Evolutionary conservation across 1,140 invertebrate genomes (phyloP).

Genomic region (Caenorhabditis elegans): DNA sequence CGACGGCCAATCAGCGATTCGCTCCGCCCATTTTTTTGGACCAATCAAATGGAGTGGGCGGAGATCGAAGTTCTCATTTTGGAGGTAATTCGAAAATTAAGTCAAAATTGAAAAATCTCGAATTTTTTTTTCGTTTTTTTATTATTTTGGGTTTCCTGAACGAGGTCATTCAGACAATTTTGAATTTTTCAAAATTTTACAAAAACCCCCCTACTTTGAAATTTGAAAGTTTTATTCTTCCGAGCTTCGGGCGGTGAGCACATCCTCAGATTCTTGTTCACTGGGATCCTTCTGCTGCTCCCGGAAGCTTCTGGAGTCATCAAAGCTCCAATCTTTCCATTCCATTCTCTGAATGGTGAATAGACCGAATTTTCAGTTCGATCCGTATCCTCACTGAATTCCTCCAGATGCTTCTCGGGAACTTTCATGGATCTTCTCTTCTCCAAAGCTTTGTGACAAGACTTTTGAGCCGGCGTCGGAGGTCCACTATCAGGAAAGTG

Average conservation of each 20-base stretch:
- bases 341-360: background rate
- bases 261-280: background rate
- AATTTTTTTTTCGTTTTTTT: no score
- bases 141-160: no score
- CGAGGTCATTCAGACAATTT: no score
- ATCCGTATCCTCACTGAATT: background rate
- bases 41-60: no score
- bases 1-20: no score
- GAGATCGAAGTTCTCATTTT: no score
- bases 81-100: no score
- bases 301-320: background rate
- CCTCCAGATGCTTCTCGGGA: no score
- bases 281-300: background rate
- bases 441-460: background rate
- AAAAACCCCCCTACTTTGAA: no score
- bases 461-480: background rate
- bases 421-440: background rate
- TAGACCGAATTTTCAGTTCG: background rate
- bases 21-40: no score
- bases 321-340: background rate
- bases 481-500: slow-evolving; percentile 7
- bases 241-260: background rate
- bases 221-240: background rate
- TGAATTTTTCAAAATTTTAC: no score
- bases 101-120: no score